Evolutionary conservation across 2,797 vertebrate genomes (phyloP), one percentile per base, ranked within the genome.

Genomic region (Cynodonichthys magdalenae): DNA sequence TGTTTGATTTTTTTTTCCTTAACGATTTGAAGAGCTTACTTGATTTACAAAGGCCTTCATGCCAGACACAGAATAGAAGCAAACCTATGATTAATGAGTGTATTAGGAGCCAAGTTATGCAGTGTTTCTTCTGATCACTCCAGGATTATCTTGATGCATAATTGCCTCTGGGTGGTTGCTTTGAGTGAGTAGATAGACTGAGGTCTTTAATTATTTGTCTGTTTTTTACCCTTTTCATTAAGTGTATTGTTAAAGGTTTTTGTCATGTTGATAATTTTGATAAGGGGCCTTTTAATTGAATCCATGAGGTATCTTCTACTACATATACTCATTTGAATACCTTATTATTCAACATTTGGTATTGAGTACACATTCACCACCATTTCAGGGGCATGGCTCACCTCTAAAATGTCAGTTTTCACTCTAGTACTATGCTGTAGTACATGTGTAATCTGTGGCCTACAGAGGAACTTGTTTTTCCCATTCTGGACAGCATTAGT

Each of bases 351-450:
- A 51, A 59, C 74, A 74, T 77, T 63, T 71, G 57, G 31, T 75
- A 59, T 70, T 52, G 52, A 69, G 70, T 66, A n/a, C 75, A 84
- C 80, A 78, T 87, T 82, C 81, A 87, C 75, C 68, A 77, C 71
- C 86, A 86, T 88, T 72, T 67, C 58, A 83, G 71, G 76, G 80
- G 67, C 86, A 80, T 90, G 87, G 81, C 86, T 89, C 83, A 88
- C 81, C 82, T 46, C 72, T 36, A 44, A 18, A 27, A 24, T 66
- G 17, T 42, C 66, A 63, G 53, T n/a, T 49, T 71, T 28, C 34
- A 36, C 34, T 36, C 34, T 9, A 36, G 34, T 36, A 36, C 34
- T 3, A 36, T 12, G 34, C 59, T 64, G 67, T 56, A 67, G 27
- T 46, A 15, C 53, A 34, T 11, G 17, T 53, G 29, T 74, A 45